A percentile compares a stretch with the other conserved stretches of the same genome.
Evolutionary conservation across 2,113 vertebrate species (phyloP).

Genomic region (Dipodomys merriami): DNA sequence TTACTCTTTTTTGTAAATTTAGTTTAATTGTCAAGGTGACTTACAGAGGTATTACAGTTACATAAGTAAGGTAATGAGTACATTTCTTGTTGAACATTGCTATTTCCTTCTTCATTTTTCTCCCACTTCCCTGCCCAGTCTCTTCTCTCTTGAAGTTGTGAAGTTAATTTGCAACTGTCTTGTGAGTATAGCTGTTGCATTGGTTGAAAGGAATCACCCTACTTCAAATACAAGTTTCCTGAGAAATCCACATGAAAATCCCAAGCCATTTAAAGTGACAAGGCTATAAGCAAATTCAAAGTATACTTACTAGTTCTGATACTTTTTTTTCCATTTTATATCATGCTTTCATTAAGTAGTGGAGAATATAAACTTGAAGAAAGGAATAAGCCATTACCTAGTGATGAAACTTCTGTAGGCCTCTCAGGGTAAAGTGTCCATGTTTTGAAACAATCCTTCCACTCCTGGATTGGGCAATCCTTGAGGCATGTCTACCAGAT

Average conservation of each 20-base stretch:
- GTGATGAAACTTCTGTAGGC: constrained; percentile 29
- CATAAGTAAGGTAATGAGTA: too few relatives aligned
- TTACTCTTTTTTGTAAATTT: background rate
- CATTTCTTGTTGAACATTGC: too few relatives aligned
- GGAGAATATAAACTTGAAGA: background rate
- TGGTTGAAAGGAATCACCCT: too few relatives aligned
- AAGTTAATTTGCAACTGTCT: too few relatives aligned
- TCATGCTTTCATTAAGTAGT: background rate
- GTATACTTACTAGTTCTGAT: background rate
- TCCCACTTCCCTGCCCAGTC: too few relatives aligned
- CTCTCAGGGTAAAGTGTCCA: background rate
- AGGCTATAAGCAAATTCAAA: background rate
- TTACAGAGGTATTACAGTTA: too few relatives aligned
- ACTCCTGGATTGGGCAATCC: background rate
- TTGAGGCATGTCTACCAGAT: constrained; percentile 14
- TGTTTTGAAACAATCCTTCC: constrained; percentile 1
- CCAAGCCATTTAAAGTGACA: background rate
- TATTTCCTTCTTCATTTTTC: too few relatives aligned
- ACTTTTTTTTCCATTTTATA: background rate
- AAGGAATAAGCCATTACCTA: constrained; percentile 59
- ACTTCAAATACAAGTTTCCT: background rate
- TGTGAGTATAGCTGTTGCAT: too few relatives aligned
- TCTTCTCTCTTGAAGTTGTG: too few relatives aligned
- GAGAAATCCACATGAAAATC: background rate
- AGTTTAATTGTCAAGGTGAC: too few relatives aligned